Evolutionary conservation across 2,888 invertebrate species (phyloP).

Genomic region (Imbricaverruca yamaguchii): DNA sequence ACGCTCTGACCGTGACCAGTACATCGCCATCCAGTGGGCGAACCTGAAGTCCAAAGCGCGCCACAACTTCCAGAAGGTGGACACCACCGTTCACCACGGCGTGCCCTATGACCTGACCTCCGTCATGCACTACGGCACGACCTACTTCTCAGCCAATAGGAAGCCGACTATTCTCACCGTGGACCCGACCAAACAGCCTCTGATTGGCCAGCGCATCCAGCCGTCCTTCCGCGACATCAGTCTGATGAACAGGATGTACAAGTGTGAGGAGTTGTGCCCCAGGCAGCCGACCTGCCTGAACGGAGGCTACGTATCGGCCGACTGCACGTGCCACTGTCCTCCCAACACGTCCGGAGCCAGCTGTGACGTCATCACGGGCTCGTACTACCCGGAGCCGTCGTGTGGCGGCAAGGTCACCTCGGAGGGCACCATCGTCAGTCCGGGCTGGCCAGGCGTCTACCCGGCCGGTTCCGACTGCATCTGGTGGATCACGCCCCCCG

Average conservation of each 20-base stretch:
- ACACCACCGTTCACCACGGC: not conserved
- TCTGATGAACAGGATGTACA: constrained; percentile 5
- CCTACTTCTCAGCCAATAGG: not conserved
- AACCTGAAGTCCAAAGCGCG: not conserved
- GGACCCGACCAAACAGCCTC: not conserved
- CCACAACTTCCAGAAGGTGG: constrained; percentile 1
- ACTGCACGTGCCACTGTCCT: constrained; percentile 16
- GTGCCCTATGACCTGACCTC: constrained; percentile 8
- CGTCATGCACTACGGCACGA: constrained; percentile 8
- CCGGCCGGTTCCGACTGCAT: not conserved
- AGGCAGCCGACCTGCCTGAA: not conserved
- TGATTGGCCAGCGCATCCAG: not conserved
- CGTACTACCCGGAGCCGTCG: not conserved
- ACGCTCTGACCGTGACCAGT: not conserved
- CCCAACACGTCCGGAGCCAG: not conserved
- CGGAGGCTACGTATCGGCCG: not conserved
- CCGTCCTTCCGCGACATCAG: not conserved
- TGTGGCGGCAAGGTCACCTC: constrained; percentile 10
- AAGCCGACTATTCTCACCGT: not conserved
- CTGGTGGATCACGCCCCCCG: not conserved
- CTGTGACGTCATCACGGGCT: not conserved
- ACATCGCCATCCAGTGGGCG: constrained; percentile 3
- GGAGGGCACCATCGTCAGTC: not conserved
- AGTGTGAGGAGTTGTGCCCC: not conserved
- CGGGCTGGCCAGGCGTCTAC: not conserved